Conservation (phyloP, 2,113 vertebrate species). For the Centropristis striata region DNA sequence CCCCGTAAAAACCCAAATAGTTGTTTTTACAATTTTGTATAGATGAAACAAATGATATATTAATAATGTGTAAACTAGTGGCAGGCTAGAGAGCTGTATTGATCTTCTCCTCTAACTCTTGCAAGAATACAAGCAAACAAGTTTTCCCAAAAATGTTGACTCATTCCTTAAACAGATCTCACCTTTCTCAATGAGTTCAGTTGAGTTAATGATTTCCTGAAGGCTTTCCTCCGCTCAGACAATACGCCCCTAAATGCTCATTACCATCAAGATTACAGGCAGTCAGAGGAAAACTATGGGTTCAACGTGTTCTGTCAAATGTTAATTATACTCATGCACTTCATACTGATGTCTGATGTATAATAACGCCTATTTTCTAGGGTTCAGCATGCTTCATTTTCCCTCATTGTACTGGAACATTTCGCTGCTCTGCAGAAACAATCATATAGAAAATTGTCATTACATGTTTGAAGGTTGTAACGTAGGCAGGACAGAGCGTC, state of each 20-base stretch:
- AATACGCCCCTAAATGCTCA: neutral
- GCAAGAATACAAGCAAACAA: neutral
- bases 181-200: neutral
- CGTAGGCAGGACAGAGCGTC: conserved; percentile 9
- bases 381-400: neutral
- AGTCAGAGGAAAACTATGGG: neutral
- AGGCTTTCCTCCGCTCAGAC: neutral
- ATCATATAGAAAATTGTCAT: neutral
- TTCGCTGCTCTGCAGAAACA: neutral
- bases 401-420: neutral
- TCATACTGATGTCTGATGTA: neutral
- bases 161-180: neutral
- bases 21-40: neutral
- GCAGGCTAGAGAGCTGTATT: no score
- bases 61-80: no score
- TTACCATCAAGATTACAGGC: neutral
- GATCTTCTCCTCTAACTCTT: neutral
- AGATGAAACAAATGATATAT: neutral
- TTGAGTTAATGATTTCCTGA: neutral
- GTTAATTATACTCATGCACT: neutral
- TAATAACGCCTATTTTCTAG: neutral
- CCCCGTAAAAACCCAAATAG: neutral
- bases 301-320: neutral
- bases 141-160: conserved; percentile 2
- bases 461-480: conserved; percentile 8